Conservation (phyloP, 2,888 invertebrate species). For the Priocnemis perturbator region DNA sequence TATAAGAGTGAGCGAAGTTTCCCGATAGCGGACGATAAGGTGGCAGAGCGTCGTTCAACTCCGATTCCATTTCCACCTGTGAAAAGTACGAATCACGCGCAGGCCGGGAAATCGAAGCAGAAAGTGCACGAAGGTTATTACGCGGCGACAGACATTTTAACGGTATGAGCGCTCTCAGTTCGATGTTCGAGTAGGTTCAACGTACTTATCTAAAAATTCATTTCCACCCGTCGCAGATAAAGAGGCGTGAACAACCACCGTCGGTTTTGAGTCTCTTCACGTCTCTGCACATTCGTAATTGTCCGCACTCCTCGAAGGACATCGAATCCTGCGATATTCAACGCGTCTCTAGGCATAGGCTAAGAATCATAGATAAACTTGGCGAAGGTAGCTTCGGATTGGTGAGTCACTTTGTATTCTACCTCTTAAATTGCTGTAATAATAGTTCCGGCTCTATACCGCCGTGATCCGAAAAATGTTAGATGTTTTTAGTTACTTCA, state of each 20-base stretch:
- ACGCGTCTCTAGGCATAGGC: conserved; percentile 86
- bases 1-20: conserved; percentile 79
- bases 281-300: conserved; percentile 84
- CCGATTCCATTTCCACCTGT: conserved; percentile 57
- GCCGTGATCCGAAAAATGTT: too few relatives aligned
- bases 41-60: conserved; percentile 48
- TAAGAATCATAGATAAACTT: conserved; percentile 88
- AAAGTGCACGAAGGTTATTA: conserved; percentile 81
- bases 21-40: conserved; percentile 73
- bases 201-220: too few relatives aligned
- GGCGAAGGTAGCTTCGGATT: conserved; percentile 93
- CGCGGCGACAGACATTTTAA: conserved; percentile 87
- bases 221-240: conserved; percentile 75
- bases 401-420: conserved; percentile 70
- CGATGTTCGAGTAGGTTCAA: not conserved
- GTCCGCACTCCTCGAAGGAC: conserved; percentile 57
- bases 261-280: conserved; percentile 84
- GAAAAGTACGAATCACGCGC: conserved; percentile 31
- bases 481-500: too few relatives aligned
- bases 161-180: conserved; percentile 73
- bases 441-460: not conserved
- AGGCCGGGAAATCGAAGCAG: conserved; percentile 61
- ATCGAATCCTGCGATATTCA: conserved; percentile 65
- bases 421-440: not conserved
- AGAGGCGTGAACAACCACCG: conserved; percentile 79